Conservation (phyloP, 1,140 invertebrate species). For the Aphis gossypii region DNA sequence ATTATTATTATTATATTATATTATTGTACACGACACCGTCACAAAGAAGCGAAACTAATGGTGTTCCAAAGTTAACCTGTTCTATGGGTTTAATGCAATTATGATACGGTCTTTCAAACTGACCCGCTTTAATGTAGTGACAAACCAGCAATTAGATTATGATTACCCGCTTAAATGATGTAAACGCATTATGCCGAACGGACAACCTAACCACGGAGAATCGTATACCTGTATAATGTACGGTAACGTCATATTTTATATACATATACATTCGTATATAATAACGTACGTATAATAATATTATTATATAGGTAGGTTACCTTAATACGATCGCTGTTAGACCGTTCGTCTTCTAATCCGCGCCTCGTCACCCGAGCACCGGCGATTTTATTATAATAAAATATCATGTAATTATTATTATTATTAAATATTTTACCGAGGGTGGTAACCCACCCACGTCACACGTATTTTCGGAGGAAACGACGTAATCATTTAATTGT, state of each 20-base stretch:
- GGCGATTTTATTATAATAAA: not conserved
- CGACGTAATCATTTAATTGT: not conserved
- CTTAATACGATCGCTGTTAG: not conserved
- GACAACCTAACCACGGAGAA: constrained; percentile 19
- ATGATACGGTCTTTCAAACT: constrained; percentile 38
- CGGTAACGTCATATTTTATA: not conserved
- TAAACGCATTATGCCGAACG: constrained; percentile 42
- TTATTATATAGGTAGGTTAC: not conserved
- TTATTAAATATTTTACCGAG: not conserved
- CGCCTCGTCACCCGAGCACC: not conserved
- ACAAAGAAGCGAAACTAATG: constrained; percentile 56
- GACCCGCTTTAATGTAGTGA: constrained; percentile 46
- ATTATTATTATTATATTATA: constrained; percentile 9
- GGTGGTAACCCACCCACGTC: not conserved
- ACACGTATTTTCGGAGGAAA: not conserved
- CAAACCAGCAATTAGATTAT: constrained; percentile 50
- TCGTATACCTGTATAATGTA: not conserved
- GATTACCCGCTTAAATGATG: constrained; percentile 51
- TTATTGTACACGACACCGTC: constrained; percentile 11
- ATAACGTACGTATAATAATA: not conserved
- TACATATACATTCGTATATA: not conserved
- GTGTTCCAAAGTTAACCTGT: constrained; percentile 51
- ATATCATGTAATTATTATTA: not conserved
- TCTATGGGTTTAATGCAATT: constrained; percentile 52
- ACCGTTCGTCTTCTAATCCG: not conserved